phyloP scores from a whole-genome alignment of 2,797 vertebrate genomes.

The Lepilemur ruficaudatus region DNA sequence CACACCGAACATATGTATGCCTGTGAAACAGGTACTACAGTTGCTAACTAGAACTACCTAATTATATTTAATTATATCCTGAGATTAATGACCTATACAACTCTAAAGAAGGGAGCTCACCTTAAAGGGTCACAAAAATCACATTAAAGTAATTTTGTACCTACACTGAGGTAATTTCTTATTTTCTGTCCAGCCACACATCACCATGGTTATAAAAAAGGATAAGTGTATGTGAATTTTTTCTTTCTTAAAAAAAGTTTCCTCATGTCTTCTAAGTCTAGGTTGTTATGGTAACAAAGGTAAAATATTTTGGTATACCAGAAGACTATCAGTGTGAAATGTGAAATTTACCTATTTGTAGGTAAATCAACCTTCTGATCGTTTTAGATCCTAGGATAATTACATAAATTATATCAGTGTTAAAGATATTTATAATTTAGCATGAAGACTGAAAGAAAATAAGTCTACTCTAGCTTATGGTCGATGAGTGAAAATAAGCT shows the following conservation, averaged over 20 bases:
- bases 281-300: background rate
- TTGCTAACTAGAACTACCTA: background rate
- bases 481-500: background rate
- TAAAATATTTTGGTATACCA: background rate
- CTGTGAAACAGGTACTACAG: background rate
- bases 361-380: background rate
- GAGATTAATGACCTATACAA: background rate
- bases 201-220: constrained; percentile 20
- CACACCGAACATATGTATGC: background rate
- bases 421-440: background rate
- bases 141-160: background rate
- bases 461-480: background rate
- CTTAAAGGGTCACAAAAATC: background rate
- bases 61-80: background rate
- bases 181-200: background rate
- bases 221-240: background rate
- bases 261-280: background rate
- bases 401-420: background rate
- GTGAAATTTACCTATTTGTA: background rate
- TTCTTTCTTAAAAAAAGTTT: background rate
- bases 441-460: background rate
- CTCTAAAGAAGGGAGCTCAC: background rate
- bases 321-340: background rate
- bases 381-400: background rate
- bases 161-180: background rate